phyloP scores from a whole-genome alignment of 2,113 vertebrate genomes.

The Tetrax tetrax region DNA sequence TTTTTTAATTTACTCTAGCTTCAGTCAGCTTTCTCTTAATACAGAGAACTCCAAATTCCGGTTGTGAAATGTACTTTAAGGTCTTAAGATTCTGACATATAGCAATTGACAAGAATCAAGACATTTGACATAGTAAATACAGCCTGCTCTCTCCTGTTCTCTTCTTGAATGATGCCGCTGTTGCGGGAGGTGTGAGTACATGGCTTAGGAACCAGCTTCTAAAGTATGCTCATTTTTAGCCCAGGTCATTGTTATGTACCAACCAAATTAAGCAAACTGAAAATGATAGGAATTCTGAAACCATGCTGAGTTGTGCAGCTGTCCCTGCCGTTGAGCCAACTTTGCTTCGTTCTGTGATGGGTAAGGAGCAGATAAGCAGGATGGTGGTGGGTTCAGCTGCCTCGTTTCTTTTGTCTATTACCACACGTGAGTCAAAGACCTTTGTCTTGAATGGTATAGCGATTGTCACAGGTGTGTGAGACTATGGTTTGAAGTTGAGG shows the following conservation, averaged over 20 bases:
- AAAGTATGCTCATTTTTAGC: neutral
- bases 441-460: neutral
- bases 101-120: neutral
- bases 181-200: neutral
- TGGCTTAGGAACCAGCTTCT: neutral
- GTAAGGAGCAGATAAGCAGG: neutral
- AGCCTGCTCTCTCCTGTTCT: neutral
- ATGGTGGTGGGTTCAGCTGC: neutral
- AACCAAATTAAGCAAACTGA: neutral
- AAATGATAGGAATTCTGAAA: neutral
- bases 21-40: neutral
- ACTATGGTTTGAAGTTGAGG: neutral
- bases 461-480: neutral
- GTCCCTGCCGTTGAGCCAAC: neutral
- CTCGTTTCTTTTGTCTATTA: neutral
- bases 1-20: neutral
- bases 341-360: neutral
- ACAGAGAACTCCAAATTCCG: neutral
- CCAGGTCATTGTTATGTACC: neutral
- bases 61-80: neutral
- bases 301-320: neutral
- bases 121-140: neutral
- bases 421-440: neutral
- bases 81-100: neutral
- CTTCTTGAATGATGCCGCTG: neutral